These are phyloP conservation scores for Mimumesa dahlbomi DNA, from an alignment of 2,888 invertebrate species.

Conservation along the genomic window DNA sequence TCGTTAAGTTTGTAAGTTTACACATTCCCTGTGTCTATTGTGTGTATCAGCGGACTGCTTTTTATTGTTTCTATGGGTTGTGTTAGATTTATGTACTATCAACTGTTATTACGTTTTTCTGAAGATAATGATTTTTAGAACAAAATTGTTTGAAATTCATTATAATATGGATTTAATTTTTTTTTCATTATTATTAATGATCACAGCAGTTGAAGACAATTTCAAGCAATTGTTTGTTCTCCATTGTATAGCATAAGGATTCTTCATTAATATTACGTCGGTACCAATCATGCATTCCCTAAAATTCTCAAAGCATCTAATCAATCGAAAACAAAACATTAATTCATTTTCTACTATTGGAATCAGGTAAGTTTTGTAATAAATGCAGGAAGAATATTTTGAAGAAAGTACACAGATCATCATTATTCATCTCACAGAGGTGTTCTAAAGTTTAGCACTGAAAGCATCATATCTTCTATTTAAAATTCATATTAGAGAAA, in stretches of 20 bases:
- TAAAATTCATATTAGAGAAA: neutral
- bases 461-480: too few species aligned
- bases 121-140: conserved; percentile 1
- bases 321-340: conserved; percentile 31
- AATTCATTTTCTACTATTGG: conserved; percentile 33
- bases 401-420: conserved; percentile 34
- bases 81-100: conserved; percentile 30
- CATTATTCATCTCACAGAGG: conserved; percentile 38
- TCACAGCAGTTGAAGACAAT: neutral
- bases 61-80: conserved; percentile 32
- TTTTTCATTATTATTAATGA: too few species aligned
- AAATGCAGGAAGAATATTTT: conserved; percentile 45
- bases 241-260: conserved; percentile 9
- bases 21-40: conserved; percentile 33
- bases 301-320: conserved; percentile 43
- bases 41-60: conserved; percentile 36
- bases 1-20: conserved; percentile 26
- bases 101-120: conserved; percentile 16
- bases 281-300: conserved; percentile 42
- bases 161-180: too few species aligned
- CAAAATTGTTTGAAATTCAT: conserved; percentile 33
- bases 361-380: conserved; percentile 54
- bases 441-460: too few species aligned
- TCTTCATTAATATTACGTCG: conserved; percentile 24
- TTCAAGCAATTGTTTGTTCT: conserved; percentile 38